These are phyloP conservation scores for Augiades crinisus DNA, from an alignment of 2,888 invertebrate genomes.

Conservation along the genomic window DNA sequence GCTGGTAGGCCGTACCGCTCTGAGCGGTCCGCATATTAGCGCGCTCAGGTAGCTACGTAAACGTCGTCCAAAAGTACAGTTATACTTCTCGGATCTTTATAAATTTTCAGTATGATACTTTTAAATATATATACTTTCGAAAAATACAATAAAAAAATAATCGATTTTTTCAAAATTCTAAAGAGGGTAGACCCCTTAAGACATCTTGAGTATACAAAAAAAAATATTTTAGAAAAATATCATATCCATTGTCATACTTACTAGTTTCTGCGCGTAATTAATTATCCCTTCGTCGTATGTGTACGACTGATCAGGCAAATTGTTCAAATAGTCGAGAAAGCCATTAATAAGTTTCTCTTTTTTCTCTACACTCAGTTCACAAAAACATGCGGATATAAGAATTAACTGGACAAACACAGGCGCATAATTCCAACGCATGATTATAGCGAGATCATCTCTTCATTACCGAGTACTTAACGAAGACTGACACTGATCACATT, in stretches of 20 bases:
- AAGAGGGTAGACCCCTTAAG: too few species aligned
- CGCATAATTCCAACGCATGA: constrained; percentile 48
- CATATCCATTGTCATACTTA: too few species aligned
- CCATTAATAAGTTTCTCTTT: constrained; percentile 54
- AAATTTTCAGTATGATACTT: not conserved
- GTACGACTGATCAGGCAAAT: constrained; percentile 64
- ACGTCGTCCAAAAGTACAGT: not conserved
- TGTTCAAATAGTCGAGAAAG: constrained; percentile 72
- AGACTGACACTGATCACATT: too few species aligned
- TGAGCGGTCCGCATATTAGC: not conserved
- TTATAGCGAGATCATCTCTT: constrained; percentile 48
- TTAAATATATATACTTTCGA: too few species aligned
- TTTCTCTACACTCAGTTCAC: constrained; percentile 49
- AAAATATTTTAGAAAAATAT: too few species aligned
- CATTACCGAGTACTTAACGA: constrained; percentile 4
- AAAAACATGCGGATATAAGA: constrained; percentile 44
- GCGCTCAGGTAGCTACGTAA: not conserved
- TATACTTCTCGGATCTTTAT: not conserved
- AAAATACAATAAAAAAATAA: too few species aligned
- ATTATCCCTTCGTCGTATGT: constrained; percentile 68
- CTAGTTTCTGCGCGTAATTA: constrained; percentile 65
- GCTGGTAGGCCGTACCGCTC: not conserved
- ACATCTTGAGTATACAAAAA: too few species aligned
- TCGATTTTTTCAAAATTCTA: too few species aligned
- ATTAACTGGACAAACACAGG: constrained; percentile 38